Evolutionary conservation across 1,140 invertebrate genomes (phyloP), one percentile per base, ranked within the genome.

Genomic region (Drosophila orosa): DNA sequence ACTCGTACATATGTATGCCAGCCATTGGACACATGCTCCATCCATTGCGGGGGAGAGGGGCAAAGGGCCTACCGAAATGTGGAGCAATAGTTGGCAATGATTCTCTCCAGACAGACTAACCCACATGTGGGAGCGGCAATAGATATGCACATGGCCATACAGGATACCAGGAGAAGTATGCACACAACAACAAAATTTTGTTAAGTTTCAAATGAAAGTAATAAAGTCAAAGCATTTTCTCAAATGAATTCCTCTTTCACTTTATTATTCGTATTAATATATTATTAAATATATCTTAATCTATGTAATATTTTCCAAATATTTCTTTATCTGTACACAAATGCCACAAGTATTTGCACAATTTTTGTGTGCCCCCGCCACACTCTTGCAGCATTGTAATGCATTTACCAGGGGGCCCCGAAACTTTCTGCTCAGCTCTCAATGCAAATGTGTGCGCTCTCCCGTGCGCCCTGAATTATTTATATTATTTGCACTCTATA

Each of bases 401-500:
- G 83, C 84, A 86, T 87, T 86, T 87, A 87, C 79, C 54, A 40
- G 25, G 40, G 25, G 40, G 71, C 39, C 31, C 39, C 33, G n/a
- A 27, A 78, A 56, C 66, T 39, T 40, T 48, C 48, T 42, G 66
- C 66, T 29, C 62, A 17, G 35, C 47, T 74, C 76, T 83, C 84
- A 77, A 87, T 89, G 83, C 84, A 89, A 80, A 74, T 80, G 83
- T 84, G 75, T 86, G 50, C 55, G 58, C 66, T 77, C 71, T 76
- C 54, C 67, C 54, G 65, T 54, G 67, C 31, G 84, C 60, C 82
- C 81, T 87, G 83, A 87, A 87, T 87, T 87, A 87, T 87, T 87
- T 87, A 87, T 89, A 84, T 61, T 83, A 79, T 79, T 78, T 89
- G 73, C 83, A 87, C 84, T 87, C 75, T 83, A 73, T 75, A 87